phyloP scores from a whole-genome alignment of 2,797 vertebrate genomes.

The Karalla daura region DNA sequence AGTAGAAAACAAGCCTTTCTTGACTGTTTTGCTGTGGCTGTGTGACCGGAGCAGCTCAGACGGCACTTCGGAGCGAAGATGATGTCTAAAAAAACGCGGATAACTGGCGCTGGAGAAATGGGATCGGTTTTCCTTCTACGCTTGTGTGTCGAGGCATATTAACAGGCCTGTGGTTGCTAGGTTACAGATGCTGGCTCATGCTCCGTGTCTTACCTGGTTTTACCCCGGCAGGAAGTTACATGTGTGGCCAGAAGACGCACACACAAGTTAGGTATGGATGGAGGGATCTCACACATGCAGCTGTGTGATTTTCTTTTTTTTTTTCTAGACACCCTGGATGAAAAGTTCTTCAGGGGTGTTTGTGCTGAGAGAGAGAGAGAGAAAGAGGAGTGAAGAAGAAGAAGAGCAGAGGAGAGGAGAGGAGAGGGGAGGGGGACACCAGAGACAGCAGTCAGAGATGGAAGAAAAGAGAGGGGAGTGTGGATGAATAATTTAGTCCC shows the following conservation, averaged over 20 bases:
- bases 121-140: neutral
- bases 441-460: conserved; percentile 46
- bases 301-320: neutral
- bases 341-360: conserved; percentile 5
- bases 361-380: conserved; percentile 4
- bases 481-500: conserved; percentile 70
- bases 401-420: neutral
- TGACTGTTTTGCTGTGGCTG: too few species aligned
- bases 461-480: conserved; percentile 27
- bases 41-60: too few species aligned
- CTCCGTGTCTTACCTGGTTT: neutral
- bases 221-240: neutral
- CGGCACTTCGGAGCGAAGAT: too few species aligned
- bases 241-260: neutral
- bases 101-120: neutral
- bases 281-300: neutral
- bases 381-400: conserved; percentile 1
- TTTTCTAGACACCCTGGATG: conserved; percentile 6
- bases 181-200: conserved; percentile 16
- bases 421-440: conserved; percentile 22
- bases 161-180: conserved; percentile 22
- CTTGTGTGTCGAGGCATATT: neutral
- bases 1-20: too few species aligned
- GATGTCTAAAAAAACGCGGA: neutral
- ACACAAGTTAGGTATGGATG: neutral